Percentiles rank a stretch among this genome's conserved stretches.
These are phyloP conservation scores for Lasioglossum albipes DNA, from an alignment of 1,140 invertebrate species.

Conservation along the genomic window DNA sequence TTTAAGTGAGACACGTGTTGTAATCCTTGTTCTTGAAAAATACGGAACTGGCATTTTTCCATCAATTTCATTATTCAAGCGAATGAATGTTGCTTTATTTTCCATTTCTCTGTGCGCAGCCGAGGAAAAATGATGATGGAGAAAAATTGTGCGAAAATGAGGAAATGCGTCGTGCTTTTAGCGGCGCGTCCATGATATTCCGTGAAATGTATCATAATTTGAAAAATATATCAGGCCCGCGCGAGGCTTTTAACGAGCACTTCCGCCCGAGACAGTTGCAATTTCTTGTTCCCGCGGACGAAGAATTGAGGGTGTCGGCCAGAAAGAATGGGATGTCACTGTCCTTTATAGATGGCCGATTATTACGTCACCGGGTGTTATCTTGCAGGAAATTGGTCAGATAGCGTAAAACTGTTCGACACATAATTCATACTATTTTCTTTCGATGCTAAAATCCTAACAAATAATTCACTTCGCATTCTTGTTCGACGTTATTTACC, in stretches of 20 bases:
- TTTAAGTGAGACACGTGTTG: too few relatives aligned
- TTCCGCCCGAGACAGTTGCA: neutral
- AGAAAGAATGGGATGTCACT: constrained; percentile 20
- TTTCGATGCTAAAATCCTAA: neutral
- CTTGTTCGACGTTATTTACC: too few relatives aligned
- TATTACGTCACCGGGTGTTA: constrained; percentile 26
- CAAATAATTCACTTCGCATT: neutral
- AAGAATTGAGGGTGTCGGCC: constrained; percentile 32
- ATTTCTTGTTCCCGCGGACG: constrained; percentile 4
- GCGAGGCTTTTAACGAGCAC: constrained; percentile 30
- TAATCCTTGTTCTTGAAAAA: too few relatives aligned
- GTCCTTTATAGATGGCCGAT: constrained; percentile 33
- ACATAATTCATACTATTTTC: neutral
- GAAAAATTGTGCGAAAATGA: constrained; percentile 1
- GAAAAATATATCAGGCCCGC: constrained; percentile 6
- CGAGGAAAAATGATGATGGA: neutral
- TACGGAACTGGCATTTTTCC: too few relatives aligned
- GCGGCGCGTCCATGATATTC: neutral
- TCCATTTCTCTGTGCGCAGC: too few relatives aligned
- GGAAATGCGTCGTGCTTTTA: neutral
- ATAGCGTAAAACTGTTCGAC: neutral
- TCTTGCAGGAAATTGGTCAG: constrained; percentile 30
- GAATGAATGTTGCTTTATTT: too few relatives aligned
- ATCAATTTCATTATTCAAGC: too few relatives aligned
- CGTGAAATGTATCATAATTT: constrained; percentile 18